Evolutionary conservation across 2,797 vertebrate genomes (phyloP), one percentile per base, ranked within the genome.

Genomic region (Hephaestus fuliginosus): DNA sequence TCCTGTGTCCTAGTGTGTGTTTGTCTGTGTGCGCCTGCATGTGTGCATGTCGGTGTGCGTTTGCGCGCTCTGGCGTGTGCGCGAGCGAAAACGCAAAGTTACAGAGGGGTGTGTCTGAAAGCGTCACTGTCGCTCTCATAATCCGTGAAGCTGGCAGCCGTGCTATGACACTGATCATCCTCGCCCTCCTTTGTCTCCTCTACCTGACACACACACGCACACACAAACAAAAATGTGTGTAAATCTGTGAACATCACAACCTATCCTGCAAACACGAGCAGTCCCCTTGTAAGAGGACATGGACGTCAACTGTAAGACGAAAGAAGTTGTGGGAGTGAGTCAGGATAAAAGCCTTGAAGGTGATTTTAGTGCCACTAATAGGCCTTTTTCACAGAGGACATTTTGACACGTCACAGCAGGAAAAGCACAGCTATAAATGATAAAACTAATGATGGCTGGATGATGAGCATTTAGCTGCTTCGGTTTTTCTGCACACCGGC

Each of bases 111-210:
- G 62, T 63, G 65, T 79, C 55, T 64, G 30, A 79, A 60, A 70
- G 72, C 77, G 88, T 87, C 76, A 78, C 78, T 85, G 84, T 89
- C 86, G 82, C 84, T 86, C 60, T 84, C 77, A 41, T 84, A 86
- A 86, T 89, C 71, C 20, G 14, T 61, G 82, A 82, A 74, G 43
- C 70, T 87, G 84, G 77, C 78, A 83, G 83, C 63, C 43, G 51
- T 56, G 51, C 66, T 78, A 67, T 76, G 79, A 83, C 87, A 90
- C 81, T 82, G 52, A 85, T 77, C 74, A 71, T 70, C 39, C 74
- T 74, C 71, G 13, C 66, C 69, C 74, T 77, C 76, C 78, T 86
- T 65, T 76, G 73, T 89, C 74, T 86, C 84, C 84, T 89, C 81
- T 77, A 86, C 75, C 69, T 76, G 72, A 84, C 77, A 75, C 7